These are phyloP conservation scores for Mesochorus sp. DNA, from an alignment of 2,888 invertebrate species.

Conservation along the genomic window DNA sequence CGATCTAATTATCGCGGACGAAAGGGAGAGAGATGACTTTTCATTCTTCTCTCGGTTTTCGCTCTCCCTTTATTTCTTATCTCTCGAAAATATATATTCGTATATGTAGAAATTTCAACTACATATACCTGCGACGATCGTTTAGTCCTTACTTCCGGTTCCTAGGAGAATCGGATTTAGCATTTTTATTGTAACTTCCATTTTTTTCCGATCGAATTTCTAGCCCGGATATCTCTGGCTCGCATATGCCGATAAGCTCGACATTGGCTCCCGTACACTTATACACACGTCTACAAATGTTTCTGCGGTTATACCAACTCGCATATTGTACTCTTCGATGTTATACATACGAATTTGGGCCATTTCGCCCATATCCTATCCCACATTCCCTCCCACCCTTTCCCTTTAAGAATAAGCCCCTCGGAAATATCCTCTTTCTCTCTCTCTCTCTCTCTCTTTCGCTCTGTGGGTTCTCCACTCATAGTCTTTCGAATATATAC, in stretches of 20 bases:
- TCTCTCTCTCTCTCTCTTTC: background rate
- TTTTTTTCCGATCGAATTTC: constrained; percentile 46
- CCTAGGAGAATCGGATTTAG: constrained; percentile 41
- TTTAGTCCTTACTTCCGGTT: constrained; percentile 13
- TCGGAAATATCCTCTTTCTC: constrained; percentile 22
- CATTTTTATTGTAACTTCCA: constrained; percentile 55
- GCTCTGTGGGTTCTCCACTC: background rate
- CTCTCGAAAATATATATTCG: constrained; percentile 26
- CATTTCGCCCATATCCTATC: constrained; percentile 1
- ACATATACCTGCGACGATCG: constrained; percentile 8
- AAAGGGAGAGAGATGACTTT: no score
- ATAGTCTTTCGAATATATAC: background rate
- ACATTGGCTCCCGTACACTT: constrained; percentile 11
- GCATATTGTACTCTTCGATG: background rate
- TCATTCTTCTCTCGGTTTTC: background rate
- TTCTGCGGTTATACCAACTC: background rate
- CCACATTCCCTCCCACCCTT: background rate
- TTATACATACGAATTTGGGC: constrained; percentile 23
- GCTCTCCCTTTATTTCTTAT: background rate
- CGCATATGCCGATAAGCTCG: constrained; percentile 48
- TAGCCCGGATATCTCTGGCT: constrained; percentile 19
- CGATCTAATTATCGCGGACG: background rate
- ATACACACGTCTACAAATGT: background rate
- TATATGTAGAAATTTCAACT: constrained; percentile 19
- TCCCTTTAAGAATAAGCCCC: constrained; percentile 2